Evolutionary conservation across 2,888 invertebrate species (phyloP).

Genomic region (Limnephilus lunatus): DNA sequence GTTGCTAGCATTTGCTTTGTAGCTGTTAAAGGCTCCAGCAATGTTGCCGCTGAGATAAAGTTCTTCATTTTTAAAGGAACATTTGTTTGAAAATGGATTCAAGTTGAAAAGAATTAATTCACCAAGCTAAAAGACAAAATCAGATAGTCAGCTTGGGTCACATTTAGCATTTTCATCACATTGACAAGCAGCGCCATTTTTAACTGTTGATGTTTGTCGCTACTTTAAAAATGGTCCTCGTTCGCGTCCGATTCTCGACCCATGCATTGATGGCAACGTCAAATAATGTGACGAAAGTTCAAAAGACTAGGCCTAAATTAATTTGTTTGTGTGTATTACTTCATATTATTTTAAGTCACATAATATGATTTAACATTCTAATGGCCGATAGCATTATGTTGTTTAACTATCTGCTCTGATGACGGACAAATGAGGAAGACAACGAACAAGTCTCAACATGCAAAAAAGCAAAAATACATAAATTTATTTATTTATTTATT

Average conservation of each 20-base stretch:
- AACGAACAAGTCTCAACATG: background rate
- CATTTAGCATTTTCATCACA: background rate
- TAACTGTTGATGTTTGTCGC: background rate
- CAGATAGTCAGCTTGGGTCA: background rate
- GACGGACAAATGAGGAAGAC: background rate
- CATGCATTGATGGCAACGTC: too few species aligned
- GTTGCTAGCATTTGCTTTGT: background rate
- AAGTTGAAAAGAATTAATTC: slow-evolving; percentile 70
- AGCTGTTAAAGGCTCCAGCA: background rate
- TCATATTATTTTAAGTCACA: background rate
- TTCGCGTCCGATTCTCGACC: too few species aligned
- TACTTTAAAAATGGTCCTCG: background rate
- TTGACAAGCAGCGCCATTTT: background rate
- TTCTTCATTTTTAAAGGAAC: slow-evolving; percentile 35
- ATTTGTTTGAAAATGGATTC: slow-evolving; percentile 70
- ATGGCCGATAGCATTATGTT: background rate
- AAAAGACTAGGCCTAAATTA: background rate
- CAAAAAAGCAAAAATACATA: background rate
- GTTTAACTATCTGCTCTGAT: background rate
- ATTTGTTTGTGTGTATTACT: background rate
- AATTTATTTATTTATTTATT: too few species aligned
- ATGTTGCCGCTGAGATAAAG: slow-evolving; percentile 15
- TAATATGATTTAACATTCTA: background rate
- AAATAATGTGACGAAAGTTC: background rate
- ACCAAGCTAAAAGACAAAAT: slow-evolving; percentile 70